phyloP scores from a whole-genome alignment of 2,797 vertebrate genomes.

The Babyrousa celebensis region DNA sequence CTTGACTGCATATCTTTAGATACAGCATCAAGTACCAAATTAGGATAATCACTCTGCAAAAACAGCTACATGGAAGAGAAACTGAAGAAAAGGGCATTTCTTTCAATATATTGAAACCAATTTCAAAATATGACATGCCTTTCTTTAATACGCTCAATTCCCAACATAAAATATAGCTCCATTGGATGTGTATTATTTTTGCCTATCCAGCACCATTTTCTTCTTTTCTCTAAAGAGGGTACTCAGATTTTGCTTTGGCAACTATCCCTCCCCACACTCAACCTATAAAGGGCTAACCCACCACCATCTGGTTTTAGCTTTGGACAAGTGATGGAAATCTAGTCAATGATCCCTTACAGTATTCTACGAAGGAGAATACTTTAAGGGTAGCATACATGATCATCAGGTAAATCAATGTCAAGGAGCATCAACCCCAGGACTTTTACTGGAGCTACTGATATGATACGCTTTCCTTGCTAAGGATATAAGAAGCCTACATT shows the following conservation, averaged over 20 bases:
- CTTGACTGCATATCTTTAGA: slow-evolving; percentile 34
- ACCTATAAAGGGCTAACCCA: not conserved
- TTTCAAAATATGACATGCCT: slow-evolving; percentile 31
- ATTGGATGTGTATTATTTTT: not conserved
- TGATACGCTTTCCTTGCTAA: not conserved
- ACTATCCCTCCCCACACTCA: not conserved
- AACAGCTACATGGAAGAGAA: slow-evolving; percentile 2
- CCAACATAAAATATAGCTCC: not conserved
- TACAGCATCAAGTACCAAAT: not conserved
- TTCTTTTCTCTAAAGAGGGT: not conserved
- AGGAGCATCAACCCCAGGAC: not conserved
- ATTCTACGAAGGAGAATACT: not conserved
- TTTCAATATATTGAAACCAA: slow-evolving; percentile 2
- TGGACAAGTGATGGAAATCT: slow-evolving; percentile 10
- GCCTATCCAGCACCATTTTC: not conserved
- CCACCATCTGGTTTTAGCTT: not conserved
- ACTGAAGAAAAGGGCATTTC: not conserved
- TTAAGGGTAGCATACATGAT: not conserved
- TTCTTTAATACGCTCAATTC: not conserved
- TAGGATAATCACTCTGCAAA: slow-evolving; percentile 33
- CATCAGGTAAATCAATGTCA: not conserved
- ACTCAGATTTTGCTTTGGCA: not conserved
- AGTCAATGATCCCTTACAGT: not conserved
- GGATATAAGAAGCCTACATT: not conserved
- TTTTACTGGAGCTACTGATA: not conserved